phyloP scores from a whole-genome alignment of 2,888 invertebrate genomes.

The Cephus sareptanus region DNA sequence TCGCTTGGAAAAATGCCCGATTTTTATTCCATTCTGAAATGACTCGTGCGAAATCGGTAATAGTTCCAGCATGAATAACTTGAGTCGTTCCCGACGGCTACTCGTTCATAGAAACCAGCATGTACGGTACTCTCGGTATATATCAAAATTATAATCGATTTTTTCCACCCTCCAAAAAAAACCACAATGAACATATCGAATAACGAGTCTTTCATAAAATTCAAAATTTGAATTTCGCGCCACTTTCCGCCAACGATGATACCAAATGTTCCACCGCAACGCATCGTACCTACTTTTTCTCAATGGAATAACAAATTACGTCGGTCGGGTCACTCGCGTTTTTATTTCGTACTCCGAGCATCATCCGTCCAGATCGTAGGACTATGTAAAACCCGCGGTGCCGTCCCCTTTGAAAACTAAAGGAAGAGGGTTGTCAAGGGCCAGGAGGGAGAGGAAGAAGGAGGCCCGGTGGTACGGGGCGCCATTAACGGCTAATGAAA shows the following conservation, averaged over 20 bases:
- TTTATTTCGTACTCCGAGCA: not conserved
- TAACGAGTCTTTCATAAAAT: not conserved
- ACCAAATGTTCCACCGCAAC: not conserved
- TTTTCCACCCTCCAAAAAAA: not conserved
- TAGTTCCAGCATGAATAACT: slow-evolving; percentile 22
- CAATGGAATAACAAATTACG: not conserved
- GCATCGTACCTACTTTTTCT: not conserved
- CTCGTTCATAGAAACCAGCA: not conserved
- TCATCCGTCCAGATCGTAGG: not conserved
- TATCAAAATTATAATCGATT: not conserved
- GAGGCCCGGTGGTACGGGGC: slow-evolving; percentile 29
- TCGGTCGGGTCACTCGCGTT: not conserved
- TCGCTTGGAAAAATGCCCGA: slow-evolving; percentile 33
- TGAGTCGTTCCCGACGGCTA: not conserved
- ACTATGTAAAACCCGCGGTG: slow-evolving; percentile 11
- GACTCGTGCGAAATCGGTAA: slow-evolving; percentile 57
- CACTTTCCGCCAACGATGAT: not conserved
- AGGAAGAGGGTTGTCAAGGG: slow-evolving; percentile 15
- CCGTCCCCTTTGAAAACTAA: not conserved
- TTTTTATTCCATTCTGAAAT: slow-evolving; percentile 52
- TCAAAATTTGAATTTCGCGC: not conserved
- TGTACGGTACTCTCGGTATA: not conserved
- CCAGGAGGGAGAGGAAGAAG: slow-evolving; percentile 27
- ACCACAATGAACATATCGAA: not conserved
- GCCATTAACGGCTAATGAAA: slow-evolving; percentile 66